Evolutionary conservation across 2,888 invertebrate species (phyloP), one percentile per base, ranked within the genome.

Genomic region (Lochmaea crataegi): DNA sequence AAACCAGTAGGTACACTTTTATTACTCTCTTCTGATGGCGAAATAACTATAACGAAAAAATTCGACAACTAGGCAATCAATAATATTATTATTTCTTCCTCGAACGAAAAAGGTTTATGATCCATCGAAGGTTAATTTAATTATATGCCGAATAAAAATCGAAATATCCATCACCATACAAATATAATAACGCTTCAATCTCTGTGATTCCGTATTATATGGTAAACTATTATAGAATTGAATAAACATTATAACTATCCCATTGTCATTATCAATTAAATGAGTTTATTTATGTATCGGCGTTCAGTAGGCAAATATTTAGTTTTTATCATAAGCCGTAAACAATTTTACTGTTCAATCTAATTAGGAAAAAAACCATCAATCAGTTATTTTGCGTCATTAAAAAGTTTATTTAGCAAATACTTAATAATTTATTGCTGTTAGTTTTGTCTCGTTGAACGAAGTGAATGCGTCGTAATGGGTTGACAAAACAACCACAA

Each of bases 341-440:
- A 53, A 53, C 53, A 53, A 16, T 18, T 18, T 53, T 9, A 18
- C 16, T 53, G 16, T 16, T 53, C 14, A 12, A 45, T 12, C 14
- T 45, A 12, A 18, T 16, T 53, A 10, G 7, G 53, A 16, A 53
- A 53, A 53, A 53, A 53, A 53, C 16, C 18, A 18, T 53, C 18
- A 53, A 53, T 53, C 10, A 53, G 53, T 16, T 53, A 53, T 53
- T 48, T 16, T 53, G 18, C 53, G 18, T 53, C 53, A 53, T 18
- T 53, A 53, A 53, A 53, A 53, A 53, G 18, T 53, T 53, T 11
- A 53, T 53, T 53, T 16, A 7, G 53, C 18, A 53, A 18, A 53
- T 4, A 12, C 11, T 32, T 51, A 53, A 53, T 53, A 53, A 18
- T 53, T 18, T 53, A 53, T 53, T 2, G 18, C 16, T 53, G 7